Conservation (phyloP, 2,797 vertebrate genomes). For the Tympanoctomys barrerae region DNA sequence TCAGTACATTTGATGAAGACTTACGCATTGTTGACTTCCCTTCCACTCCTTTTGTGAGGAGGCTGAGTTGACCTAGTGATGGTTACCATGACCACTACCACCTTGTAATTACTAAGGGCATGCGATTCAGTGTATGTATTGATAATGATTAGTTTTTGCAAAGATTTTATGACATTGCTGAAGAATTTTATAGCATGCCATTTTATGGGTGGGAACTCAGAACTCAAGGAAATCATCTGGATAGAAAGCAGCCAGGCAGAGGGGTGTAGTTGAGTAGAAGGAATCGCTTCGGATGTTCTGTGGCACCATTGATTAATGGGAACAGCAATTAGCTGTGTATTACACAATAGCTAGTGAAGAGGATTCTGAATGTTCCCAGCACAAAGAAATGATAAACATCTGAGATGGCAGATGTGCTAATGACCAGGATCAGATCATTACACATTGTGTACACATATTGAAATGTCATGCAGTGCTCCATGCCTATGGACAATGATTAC, state of each 20-base stretch:
- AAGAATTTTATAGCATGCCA: not conserved
- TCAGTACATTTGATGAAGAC: not conserved
- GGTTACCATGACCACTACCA: accelerated
- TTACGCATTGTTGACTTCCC: not conserved
- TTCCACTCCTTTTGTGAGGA: not conserved
- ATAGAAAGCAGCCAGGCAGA: not conserved
- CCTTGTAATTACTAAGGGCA: not conserved
- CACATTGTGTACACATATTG: too few relatives aligned
- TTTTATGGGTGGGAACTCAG: not conserved
- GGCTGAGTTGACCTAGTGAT: not conserved
- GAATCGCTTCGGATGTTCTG: not conserved
- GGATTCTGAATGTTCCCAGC: not conserved
- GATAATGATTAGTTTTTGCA: not conserved
- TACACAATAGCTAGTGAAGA: not conserved
- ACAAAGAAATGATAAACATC: not conserved
- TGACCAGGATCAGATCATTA: not conserved
- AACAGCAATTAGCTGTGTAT: not conserved
- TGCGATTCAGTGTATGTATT: not conserved
- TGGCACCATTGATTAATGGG: not conserved
- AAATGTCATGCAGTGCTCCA: not conserved
- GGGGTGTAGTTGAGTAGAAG: not conserved
- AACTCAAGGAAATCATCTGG: not conserved
- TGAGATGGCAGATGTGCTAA: not conserved
- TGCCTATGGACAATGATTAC: too few relatives aligned
- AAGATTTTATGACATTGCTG: not conserved